phyloP scores from a whole-genome alignment of 2,888 invertebrate genomes.

The Polydrusus pterygomalis region DNA sequence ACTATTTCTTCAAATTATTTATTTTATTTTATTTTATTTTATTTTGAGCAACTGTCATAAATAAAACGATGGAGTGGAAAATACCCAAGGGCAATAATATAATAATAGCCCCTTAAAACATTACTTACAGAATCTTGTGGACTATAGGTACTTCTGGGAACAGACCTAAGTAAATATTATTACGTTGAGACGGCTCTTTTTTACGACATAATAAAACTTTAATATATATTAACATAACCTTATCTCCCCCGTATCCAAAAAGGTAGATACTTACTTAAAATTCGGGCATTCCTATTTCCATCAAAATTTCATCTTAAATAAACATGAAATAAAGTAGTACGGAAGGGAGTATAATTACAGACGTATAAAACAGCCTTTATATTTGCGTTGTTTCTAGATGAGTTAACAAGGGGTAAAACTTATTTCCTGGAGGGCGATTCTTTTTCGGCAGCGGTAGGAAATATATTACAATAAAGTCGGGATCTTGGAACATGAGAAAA shows the following conservation, averaged over 20 bases:
- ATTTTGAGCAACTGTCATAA: too few relatives aligned
- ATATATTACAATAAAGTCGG: slow-evolving; percentile 33
- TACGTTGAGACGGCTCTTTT: not conserved
- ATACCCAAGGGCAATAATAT: too few relatives aligned
- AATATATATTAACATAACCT: not conserved
- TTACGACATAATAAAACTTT: slow-evolving; percentile 26
- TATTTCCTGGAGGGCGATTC: slow-evolving; percentile 28
- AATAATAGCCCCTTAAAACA: too few relatives aligned
- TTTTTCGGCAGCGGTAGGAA: slow-evolving; percentile 27
- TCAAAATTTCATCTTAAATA: slow-evolving; percentile 30
- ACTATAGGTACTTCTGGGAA: not conserved
- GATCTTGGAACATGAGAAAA: not conserved
- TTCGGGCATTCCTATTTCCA: slow-evolving; percentile 6
- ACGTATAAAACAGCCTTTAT: slow-evolving; percentile 38
- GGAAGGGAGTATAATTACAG: slow-evolving; percentile 23
- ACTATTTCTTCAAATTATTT: too few relatives aligned
- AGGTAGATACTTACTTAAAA: slow-evolving; percentile 20
- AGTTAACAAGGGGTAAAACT: slow-evolving; percentile 47
- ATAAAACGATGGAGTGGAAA: too few relatives aligned
- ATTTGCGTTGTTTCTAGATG: slow-evolving; percentile 48
- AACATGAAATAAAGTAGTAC: slow-evolving; percentile 23
- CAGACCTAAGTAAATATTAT: not conserved
- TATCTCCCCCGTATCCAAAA: not conserved
- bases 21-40: too few relatives aligned
- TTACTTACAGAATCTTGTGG: too few relatives aligned